Evolutionary conservation across 1,140 invertebrate species (phyloP).

Genomic region (Capitella teleta): DNA sequence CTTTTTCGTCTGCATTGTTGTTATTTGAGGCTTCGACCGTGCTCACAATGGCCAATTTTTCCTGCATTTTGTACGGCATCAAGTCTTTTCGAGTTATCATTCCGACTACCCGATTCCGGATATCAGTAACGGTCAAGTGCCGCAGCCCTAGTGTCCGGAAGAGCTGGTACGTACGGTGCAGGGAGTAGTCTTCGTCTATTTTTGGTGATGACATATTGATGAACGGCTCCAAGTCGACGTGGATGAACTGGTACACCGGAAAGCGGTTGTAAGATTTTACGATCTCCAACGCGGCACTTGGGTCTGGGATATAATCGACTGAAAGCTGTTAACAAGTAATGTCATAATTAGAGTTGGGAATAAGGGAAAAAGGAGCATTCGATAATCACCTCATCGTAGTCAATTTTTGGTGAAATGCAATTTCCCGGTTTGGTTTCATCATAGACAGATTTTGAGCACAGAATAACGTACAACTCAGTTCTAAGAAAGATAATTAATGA

Average conservation of each 20-base stretch:
- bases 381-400: constrained; percentile 9
- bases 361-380: too few relatives aligned
- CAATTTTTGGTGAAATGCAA: constrained; percentile 2
- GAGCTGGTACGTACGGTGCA: constrained; percentile 19
- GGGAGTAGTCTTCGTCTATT: constrained; percentile 19
- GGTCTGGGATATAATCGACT: constrained; percentile 1
- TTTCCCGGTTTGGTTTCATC: neutral
- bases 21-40: too few relatives aligned
- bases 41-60: too few relatives aligned
- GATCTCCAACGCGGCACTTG: neutral
- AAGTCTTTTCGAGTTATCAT: constrained; percentile 25
- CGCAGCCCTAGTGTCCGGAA: constrained; percentile 22
- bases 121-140: constrained; percentile 20
- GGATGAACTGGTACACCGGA: neutral
- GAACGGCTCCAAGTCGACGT: constrained; percentile 16
- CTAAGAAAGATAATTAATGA: neutral
- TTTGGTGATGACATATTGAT: constrained; percentile 23
- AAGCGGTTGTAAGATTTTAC: neutral
- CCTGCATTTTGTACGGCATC: constrained; percentile 18
- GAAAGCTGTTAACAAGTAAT: too few relatives aligned
- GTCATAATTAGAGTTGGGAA: too few relatives aligned
- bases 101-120: constrained; percentile 12
- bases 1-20: too few relatives aligned
- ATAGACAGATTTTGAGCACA: constrained; percentile 4
- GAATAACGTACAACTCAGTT: constrained; percentile 8